These are phyloP conservation scores for Sarcophaga peregrina DNA, from an alignment of 1,140 invertebrate genomes.

Conservation along the genomic window DNA sequence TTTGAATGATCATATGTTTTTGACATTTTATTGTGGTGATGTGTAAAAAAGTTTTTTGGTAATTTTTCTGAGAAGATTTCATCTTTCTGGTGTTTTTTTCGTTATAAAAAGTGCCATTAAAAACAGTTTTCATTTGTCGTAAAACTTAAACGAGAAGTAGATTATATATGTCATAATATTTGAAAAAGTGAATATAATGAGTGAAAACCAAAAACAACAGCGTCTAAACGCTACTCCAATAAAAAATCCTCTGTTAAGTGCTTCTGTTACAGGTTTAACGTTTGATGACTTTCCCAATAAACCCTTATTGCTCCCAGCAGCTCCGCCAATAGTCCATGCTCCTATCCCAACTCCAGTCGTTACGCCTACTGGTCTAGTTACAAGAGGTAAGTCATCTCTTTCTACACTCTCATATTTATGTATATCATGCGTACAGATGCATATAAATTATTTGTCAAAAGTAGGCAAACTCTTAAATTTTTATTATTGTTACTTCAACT, in stretches of 20 bases:
- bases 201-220: constrained; percentile 29
- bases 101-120: neutral
- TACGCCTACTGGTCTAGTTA: constrained; percentile 56
- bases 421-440: neutral
- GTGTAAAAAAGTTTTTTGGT: constrained; percentile 32
- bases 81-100: neutral
- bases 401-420: neutral
- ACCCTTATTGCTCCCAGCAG: constrained; percentile 61
- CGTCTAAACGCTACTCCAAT: constrained; percentile 45
- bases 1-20: constrained; percentile 20
- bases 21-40: constrained; percentile 36
- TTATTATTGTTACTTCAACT: neutral
- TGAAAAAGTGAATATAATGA: constrained; percentile 19
- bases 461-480: neutral
- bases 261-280: constrained; percentile 61
- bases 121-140: neutral
- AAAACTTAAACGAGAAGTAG: neutral
- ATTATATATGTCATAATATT: neutral
- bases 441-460: neutral
- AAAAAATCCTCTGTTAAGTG: constrained; percentile 63
- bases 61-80: constrained; percentile 1
- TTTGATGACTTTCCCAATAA: constrained; percentile 65
- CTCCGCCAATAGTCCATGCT: constrained; percentile 58
- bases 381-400: constrained; percentile 59
- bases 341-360: constrained; percentile 53